Evolutionary conservation across 92 coral and sea anemone species (phyloP).

Genomic region (Actinernus sp.): DNA sequence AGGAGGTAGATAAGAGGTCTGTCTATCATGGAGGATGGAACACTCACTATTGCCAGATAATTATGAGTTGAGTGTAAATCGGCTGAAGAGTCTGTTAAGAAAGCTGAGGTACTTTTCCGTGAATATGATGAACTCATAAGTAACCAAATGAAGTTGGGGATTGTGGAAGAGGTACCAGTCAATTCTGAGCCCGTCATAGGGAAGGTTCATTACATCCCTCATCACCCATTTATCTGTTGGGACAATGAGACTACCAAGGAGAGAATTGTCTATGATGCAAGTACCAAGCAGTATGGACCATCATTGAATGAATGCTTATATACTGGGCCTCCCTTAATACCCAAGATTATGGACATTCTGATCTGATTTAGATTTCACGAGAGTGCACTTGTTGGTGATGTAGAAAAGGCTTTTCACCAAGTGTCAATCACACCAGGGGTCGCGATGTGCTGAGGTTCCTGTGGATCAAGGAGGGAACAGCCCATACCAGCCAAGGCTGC

Average conservation of each 20-base stretch:
- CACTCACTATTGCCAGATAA: slow-evolving; percentile 58
- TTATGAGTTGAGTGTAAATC: slow-evolving; percentile 48
- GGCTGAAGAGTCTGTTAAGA: slow-evolving; percentile 41
- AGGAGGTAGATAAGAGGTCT: slow-evolving; percentile 20
- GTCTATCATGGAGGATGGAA: slow-evolving; percentile 27
- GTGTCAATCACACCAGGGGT: slow-evolving; percentile 16
- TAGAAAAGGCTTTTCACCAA: slow-evolving; percentile 22
- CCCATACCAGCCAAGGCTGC: neutral
- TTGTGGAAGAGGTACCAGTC: slow-evolving; percentile 33
- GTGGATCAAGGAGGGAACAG: slow-evolving; percentile 9
- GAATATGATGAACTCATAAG: slow-evolving; percentile 31
- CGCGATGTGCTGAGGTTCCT: slow-evolving; percentile 19
- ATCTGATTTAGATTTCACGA: slow-evolving; percentile 16
- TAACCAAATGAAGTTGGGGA: slow-evolving; percentile 31
- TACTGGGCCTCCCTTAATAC: slow-evolving; percentile 24
- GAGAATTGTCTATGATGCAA: slow-evolving; percentile 50
- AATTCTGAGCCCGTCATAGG: neutral
- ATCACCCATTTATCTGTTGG: slow-evolving; percentile 42
- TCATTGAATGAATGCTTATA: slow-evolving; percentile 48
- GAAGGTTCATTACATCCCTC: slow-evolving; percentile 54
- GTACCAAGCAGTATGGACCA: slow-evolving; percentile 19
- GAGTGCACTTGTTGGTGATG: slow-evolving; percentile 19
- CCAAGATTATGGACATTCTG: slow-evolving; percentile 17
- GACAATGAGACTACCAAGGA: slow-evolving; percentile 53
- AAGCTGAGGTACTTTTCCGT: slow-evolving; percentile 27